Percentiles rank a stretch among this genome's conserved stretches.
These are phyloP conservation scores for Gisinianus flammeolus DNA, from an alignment of 2,888 invertebrate genomes.

Conservation along the genomic window DNA sequence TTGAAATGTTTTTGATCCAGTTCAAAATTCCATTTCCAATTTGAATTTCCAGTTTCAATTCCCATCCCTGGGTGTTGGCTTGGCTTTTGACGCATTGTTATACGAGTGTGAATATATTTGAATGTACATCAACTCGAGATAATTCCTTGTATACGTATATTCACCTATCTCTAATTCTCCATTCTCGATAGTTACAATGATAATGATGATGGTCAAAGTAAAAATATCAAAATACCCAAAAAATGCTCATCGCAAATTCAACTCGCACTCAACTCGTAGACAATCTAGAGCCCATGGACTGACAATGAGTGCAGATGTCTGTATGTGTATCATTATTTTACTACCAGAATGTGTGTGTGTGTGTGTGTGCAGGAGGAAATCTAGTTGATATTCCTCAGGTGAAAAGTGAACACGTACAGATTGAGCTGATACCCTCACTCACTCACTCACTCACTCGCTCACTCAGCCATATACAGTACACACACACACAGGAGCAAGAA, in stretches of 20 bases:
- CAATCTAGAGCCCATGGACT: background rate
- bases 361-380: background rate
- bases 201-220: too few relatives aligned
- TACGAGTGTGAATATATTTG: too few relatives aligned
- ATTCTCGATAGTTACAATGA: too few relatives aligned
- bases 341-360: background rate
- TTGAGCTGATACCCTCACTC: constrained; percentile 5
- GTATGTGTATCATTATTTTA: background rate
- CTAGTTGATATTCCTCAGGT: constrained; percentile 17
- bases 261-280: background rate
- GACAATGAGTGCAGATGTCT: background rate
- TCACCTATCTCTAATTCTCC: too few relatives aligned
- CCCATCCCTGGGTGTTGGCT: too few relatives aligned
- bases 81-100: too few relatives aligned
- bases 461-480: too few relatives aligned
- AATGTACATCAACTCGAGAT: too few relatives aligned
- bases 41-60: too few relatives aligned
- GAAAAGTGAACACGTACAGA: constrained; percentile 12
- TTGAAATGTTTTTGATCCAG: too few relatives aligned
- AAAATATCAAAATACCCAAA: background rate
- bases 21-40: too few relatives aligned
- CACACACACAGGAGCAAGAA: background rate
- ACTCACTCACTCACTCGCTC: background rate
- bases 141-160: too few relatives aligned
- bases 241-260: background rate